Evolutionary conservation across 2,113 vertebrate species (phyloP), one percentile per base, ranked within the genome.

Genomic region (Rhynchopsitta pachyrhyncha): DNA sequence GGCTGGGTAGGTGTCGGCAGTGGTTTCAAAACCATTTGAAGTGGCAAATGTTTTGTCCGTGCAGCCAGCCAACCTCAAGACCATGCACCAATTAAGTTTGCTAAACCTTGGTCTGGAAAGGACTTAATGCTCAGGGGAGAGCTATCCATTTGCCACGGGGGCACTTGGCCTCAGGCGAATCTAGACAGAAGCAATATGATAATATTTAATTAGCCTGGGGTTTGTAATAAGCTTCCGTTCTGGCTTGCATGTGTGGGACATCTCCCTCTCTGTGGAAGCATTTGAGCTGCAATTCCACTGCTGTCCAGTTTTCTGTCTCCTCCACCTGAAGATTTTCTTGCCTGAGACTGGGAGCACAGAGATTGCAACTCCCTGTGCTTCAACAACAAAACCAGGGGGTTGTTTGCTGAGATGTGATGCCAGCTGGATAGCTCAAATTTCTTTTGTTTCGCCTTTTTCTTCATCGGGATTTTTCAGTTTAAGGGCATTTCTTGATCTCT

Each of bases 11-110:
- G 57, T 94, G 74, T 79, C 14, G 0, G 64, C 3, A 2, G 77
- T 59, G 92, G 88, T 95, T 93, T 94, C 6, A 1, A 75, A 91
- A 84, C 44, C 19, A 69, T 93, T 95, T 79, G 52, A 68, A 64
- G 82, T 60, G 82, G 60, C 80, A 88, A 91, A 76, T 0, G 0
- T 20, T 71, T 79, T 86, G 82, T 74, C 85, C 76, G 3, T 76
- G 28, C 11, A 64, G 55, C 0, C 59, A 92, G 47, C 7, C 37
- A 88, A 44, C 68, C 86, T 78, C 62, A 73, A 92, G 70, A 76
- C 74, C 46, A 27, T 41, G 53, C 15, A 46, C 47, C 41, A 88
- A 15, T 71, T 88, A 66, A 86, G 46, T 62, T 75, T 92, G 50
- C 53, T 49, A 77, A 73, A 39, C 33, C 62, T 94, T 79, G 42